Evolutionary conservation across 2,797 vertebrate genomes (phyloP).

Genomic region (Mionectes olivaceus): DNA sequence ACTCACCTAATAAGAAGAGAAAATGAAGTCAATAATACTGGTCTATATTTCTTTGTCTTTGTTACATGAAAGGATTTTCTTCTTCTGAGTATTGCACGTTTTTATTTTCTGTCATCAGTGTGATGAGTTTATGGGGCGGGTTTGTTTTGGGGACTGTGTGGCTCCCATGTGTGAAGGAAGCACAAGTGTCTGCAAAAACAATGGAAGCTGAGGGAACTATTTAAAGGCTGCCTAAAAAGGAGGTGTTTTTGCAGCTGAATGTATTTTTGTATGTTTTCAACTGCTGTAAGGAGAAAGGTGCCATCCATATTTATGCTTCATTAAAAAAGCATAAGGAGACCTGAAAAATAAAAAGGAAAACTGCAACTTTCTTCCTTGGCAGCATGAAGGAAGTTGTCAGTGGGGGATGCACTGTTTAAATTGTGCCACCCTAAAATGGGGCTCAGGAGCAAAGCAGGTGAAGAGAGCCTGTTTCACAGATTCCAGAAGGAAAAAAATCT

Average conservation of each 20-base stretch:
- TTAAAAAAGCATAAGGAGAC: constrained; percentile 29
- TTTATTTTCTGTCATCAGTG: neutral
- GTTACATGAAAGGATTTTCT: neutral
- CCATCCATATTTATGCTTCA: constrained; percentile 35
- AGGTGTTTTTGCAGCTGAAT: constrained; percentile 39
- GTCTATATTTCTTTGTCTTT: neutral
- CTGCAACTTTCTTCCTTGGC: neutral
- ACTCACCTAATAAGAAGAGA: accelerated
- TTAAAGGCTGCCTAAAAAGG: constrained; percentile 23
- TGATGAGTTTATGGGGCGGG: neutral
- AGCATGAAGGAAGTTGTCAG: neutral
- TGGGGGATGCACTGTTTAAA: neutral
- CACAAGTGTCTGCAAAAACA: constrained; percentile 26
- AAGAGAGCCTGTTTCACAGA: neutral
- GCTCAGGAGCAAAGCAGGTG: neutral
- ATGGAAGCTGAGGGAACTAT: constrained; percentile 14
- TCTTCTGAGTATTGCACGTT: neutral
- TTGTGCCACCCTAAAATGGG: neutral
- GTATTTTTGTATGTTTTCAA: constrained; percentile 34
- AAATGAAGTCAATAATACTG: neutral
- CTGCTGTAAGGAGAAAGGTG: neutral
- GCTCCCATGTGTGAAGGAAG: neutral
- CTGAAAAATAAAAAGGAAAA: constrained; percentile 10
- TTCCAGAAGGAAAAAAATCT: neutral
- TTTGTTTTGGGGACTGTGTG: neutral